Conservation (phyloP, 1,140 invertebrate species). For the Panagrolaimus sp. region DNA sequence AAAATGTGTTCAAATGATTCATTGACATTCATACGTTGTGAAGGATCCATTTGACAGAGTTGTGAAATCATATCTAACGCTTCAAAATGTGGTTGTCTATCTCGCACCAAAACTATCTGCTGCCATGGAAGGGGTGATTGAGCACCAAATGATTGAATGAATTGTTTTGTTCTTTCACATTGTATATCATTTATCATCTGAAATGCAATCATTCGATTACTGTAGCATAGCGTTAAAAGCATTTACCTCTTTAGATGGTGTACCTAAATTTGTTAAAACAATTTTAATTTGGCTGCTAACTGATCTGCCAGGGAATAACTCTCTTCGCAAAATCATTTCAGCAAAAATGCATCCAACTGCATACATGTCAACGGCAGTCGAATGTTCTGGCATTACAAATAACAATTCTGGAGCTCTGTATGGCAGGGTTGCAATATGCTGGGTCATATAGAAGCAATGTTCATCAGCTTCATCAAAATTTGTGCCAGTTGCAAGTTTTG, state of each 20-base stretch:
- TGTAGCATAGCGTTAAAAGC: too few species aligned
- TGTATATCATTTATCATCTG: constrained; percentile 44
- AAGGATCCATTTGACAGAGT: constrained; percentile 36
- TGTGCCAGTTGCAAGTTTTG: constrained; percentile 28
- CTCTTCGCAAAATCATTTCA: constrained; percentile 83
- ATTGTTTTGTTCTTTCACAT: constrained; percentile 45
- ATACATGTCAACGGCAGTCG: constrained; percentile 81
- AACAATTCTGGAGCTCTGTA: constrained; percentile 84
- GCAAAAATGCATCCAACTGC: constrained; percentile 97
- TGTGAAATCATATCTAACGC: constrained; percentile 44
- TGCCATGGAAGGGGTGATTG: constrained; percentile 29
- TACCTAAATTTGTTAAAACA: constrained; percentile 40
- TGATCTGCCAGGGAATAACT: constrained; percentile 80
- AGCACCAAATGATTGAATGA: constrained; percentile 40
- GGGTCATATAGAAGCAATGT: constrained; percentile 37
- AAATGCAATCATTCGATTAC: too few species aligned
- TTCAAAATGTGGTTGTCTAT: constrained; percentile 26
- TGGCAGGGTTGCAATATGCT: constrained; percentile 95
- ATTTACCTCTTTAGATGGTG: constrained; percentile 48
- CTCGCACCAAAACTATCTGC: constrained; percentile 35
- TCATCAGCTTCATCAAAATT: constrained; percentile 35
- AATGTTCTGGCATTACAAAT: constrained; percentile 81
- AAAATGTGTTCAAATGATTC: constrained; percentile 43
- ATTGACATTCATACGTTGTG: constrained; percentile 38
- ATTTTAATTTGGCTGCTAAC: constrained; percentile 51